Evolutionary conservation across 1,140 invertebrate species (phyloP).

Genomic region (Myzus persicae): DNA sequence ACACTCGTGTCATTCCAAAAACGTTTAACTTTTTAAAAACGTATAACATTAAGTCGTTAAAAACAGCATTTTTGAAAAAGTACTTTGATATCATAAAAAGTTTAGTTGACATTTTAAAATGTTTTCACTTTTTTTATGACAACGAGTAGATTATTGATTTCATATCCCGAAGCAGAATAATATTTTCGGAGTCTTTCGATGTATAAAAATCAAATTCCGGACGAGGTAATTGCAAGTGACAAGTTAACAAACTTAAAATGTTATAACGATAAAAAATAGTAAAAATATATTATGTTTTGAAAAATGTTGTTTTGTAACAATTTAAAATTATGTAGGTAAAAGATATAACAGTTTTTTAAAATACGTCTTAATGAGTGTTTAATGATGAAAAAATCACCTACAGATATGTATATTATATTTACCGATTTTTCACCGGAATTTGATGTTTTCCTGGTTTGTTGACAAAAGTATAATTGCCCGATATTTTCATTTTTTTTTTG

Average conservation of each 20-base stretch:
- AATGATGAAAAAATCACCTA: not conserved
- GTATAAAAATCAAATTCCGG: not conserved
- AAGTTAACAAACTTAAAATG: not conserved
- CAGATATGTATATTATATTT: not conserved
- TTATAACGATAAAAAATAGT: no score
- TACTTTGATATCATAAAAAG: not conserved
- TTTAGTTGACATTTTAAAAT: not conserved
- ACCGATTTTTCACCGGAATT: not conserved
- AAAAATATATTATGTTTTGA: not conserved
- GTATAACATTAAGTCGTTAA: not conserved
- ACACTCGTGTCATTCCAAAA: not conserved
- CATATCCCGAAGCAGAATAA: not conserved
- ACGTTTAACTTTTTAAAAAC: not conserved
- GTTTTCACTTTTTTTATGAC: not conserved
- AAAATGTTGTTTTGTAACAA: no score
- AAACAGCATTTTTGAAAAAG: not conserved
- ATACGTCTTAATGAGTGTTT: not conserved
- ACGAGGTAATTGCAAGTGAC: not conserved
- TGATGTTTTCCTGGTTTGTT: not conserved
- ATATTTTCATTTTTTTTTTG: not conserved
- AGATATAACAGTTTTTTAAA: not conserved
- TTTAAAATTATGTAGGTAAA: not conserved
- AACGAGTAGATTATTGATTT: not conserved
- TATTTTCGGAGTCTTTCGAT: not conserved
- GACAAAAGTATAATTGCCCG: not conserved